A percentile compares a stretch with the other conserved stretches of the same genome.
Evolutionary conservation across 53 echinoderm and acorn worm species (phyloP).

Genomic region (Luidia sarsii): DNA sequence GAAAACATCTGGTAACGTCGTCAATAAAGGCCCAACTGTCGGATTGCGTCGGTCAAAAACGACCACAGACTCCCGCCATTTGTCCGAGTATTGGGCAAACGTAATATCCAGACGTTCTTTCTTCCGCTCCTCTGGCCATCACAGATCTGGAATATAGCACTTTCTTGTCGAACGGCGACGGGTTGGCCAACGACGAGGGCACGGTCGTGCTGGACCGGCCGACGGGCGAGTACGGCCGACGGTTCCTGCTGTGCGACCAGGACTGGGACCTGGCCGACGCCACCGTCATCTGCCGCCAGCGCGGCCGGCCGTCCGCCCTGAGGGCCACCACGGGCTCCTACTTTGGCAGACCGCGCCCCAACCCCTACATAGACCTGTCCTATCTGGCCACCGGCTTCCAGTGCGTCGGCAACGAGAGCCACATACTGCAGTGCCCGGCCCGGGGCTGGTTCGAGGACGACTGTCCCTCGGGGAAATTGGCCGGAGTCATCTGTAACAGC

Average conservation of each 20-base stretch:
- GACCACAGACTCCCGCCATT: too few relatives aligned
- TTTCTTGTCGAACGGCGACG: neutral
- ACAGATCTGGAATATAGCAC: neutral
- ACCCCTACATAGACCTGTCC: neutral
- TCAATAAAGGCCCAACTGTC: too few relatives aligned
- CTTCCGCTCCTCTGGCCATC: neutral
- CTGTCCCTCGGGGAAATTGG: neutral
- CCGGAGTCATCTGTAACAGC: constrained; percentile 29
- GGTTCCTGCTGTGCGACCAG: constrained; percentile 23
- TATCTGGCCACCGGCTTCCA: constrained; percentile 18
- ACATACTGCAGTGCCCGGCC: constrained; percentile 29
- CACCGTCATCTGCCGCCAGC: constrained; percentile 13
- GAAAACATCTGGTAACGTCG: too few relatives aligned
- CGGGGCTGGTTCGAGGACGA: constrained; percentile 19
- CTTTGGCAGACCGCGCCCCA: neutral
- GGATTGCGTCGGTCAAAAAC: too few relatives aligned
- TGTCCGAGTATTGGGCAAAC: too few relatives aligned
- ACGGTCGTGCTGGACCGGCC: neutral
- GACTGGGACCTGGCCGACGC: constrained; percentile 38
- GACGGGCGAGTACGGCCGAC: neutral
- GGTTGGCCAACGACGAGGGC: neutral
- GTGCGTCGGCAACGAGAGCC: constrained; percentile 24
- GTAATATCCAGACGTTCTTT: too few relatives aligned
- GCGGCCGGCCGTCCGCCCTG: neutral
- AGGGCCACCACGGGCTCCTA: constrained; percentile 18